These are phyloP conservation scores for Apolygus lucorum DNA, from an alignment of 1,140 invertebrate genomes.

Conservation along the genomic window DNA sequence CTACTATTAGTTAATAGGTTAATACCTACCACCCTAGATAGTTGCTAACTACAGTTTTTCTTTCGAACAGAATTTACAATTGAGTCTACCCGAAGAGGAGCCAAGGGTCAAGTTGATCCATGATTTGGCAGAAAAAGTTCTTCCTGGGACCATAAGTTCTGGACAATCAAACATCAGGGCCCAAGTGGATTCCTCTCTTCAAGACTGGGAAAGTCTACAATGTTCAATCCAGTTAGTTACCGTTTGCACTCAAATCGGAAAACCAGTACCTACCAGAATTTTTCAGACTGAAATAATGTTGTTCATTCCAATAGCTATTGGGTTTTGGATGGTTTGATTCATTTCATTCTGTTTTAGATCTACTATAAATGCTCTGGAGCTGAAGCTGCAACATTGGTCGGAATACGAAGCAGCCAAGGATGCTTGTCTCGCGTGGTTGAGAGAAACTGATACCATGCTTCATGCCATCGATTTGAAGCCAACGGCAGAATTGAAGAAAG, in stretches of 20 bases:
- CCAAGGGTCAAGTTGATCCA: conserved; percentile 70
- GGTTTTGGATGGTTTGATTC: background rate
- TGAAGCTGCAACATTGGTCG: conserved; percentile 78
- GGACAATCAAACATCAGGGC: conserved; percentile 78
- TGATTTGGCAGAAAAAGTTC: conserved; percentile 74
- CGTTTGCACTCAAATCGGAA: too few species aligned
- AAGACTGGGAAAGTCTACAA: conserved; percentile 79
- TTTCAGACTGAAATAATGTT: too few species aligned
- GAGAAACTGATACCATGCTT: conserved; percentile 76
- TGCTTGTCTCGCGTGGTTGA: conserved; percentile 75
- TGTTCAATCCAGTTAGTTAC: conserved; percentile 52
- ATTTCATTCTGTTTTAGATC: conserved; percentile 39
- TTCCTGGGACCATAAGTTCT: conserved; percentile 74
- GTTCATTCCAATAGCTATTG: background rate
- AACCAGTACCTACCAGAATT: too few species aligned
- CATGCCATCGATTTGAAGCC: conserved; percentile 83
- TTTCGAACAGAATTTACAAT: conserved; percentile 55
- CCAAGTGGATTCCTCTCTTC: conserved; percentile 76
- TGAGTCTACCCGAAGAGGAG: conserved; percentile 75
- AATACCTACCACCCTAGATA: too few species aligned
- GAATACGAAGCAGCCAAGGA: conserved; percentile 86
- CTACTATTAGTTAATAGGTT: too few species aligned
- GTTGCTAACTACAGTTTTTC: conserved; percentile 17
- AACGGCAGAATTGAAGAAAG: conserved; percentile 70
- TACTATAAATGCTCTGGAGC: conserved; percentile 66